A percentile compares a stretch with the other conserved stretches of the same genome.
These are phyloP conservation scores for Isichthys henryi DNA, from an alignment of 2,113 vertebrate species.

Conservation along the genomic window DNA sequence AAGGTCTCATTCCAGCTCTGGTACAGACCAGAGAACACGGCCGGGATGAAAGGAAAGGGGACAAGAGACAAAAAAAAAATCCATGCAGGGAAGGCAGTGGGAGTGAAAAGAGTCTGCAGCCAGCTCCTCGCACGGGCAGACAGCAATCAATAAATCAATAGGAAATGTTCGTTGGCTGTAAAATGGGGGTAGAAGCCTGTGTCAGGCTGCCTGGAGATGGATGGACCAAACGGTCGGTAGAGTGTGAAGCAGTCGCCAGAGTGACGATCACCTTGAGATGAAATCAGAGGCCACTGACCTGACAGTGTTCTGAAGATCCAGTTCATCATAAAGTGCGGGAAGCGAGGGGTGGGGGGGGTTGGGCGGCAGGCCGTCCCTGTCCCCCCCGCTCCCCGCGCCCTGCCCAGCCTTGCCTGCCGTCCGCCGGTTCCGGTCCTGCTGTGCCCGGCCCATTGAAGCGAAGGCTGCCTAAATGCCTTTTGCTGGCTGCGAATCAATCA, in stretches of 20 bases:
- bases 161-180: slow-evolving; percentile 91
- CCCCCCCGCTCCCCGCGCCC: slow-evolving; percentile 22
- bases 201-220: slow-evolving; percentile 85
- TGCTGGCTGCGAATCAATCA: slow-evolving; percentile 74
- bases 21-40: slow-evolving; percentile 60
- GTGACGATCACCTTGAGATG: slow-evolving; percentile 73
- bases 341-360: neutral
- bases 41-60: slow-evolving; percentile 60
- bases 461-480: slow-evolving; percentile 65
- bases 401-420: slow-evolving; percentile 33
- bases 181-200: slow-evolving; percentile 82
- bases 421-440: slow-evolving; percentile 55
- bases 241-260: slow-evolving; percentile 64
- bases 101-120: slow-evolving; percentile 31
- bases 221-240: slow-evolving; percentile 72
- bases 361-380: slow-evolving; percentile 4
- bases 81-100: slow-evolving; percentile 69
- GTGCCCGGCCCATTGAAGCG: slow-evolving; percentile 75
- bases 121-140: slow-evolving; percentile 74
- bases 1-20: slow-evolving; percentile 80
- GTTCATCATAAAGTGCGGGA: slow-evolving; percentile 65
- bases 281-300: slow-evolving; percentile 56
- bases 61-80: slow-evolving; percentile 60
- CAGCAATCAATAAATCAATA: slow-evolving; percentile 96
- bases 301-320: slow-evolving; percentile 57